A percentile compares a stretch with the other conserved stretches of the same genome.
Evolutionary conservation across 2,113 vertebrate genomes (phyloP).

Genomic region (Lasiurus cinereus): DNA sequence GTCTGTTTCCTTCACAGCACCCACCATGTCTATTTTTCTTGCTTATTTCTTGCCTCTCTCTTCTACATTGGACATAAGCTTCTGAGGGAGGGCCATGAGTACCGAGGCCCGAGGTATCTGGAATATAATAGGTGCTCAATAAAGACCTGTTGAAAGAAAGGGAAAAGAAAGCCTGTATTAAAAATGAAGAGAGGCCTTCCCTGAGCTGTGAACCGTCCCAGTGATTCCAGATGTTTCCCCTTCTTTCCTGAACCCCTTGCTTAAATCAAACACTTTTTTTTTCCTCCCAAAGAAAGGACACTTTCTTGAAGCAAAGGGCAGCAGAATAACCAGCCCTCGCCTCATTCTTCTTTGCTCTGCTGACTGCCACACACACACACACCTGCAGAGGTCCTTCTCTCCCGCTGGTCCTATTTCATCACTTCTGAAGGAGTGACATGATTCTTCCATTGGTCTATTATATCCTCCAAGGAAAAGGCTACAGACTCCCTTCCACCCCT

Average conservation of each 20-base stretch:
- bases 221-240: not conserved
- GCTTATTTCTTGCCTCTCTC: not conserved
- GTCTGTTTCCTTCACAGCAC: not conserved
- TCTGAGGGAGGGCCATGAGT: not conserved
- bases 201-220: not conserved
- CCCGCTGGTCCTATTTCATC: not conserved
- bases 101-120: not conserved
- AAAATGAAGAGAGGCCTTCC: not conserved
- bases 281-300: not conserved
- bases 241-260: not conserved
- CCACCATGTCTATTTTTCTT: fast-evolving
- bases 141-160: not conserved
- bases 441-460: not conserved
- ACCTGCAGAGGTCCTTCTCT: not conserved
- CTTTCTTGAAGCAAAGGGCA: not conserved
- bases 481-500: fast-evolving
- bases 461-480: not conserved
- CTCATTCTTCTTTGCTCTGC: not conserved
- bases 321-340: not conserved
- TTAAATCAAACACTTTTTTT: not conserved
- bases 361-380: not conserved
- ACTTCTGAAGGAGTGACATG: not conserved
- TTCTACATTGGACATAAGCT: not conserved
- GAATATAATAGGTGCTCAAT: not conserved
- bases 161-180: not conserved